A percentile compares a stretch with the other conserved stretches of the same genome.
These are phyloP conservation scores for Equus przewalskii DNA, from an alignment of 2,113 vertebrate species.

Conservation along the genomic window DNA sequence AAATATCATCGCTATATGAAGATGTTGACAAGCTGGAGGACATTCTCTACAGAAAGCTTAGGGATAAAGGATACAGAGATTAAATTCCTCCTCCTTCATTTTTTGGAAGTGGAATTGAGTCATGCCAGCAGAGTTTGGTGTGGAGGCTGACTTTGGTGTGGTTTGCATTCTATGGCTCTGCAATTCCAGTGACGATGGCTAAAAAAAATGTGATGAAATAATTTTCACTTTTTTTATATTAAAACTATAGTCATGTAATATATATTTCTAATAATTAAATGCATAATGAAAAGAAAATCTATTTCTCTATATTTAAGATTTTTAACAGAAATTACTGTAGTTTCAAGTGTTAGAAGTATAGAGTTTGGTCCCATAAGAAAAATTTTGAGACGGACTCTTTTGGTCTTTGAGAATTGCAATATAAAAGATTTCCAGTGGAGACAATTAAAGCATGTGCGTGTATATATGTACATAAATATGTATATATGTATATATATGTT, in stretches of 20 bases:
- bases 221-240: not conserved
- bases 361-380: not conserved
- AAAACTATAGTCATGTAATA: not conserved
- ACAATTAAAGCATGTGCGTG: not conserved
- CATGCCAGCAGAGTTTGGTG: not conserved
- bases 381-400: constrained; percentile 6
- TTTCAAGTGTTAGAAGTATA: not conserved
- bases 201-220: constrained; percentile 22
- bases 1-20: not conserved
- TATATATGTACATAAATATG: not conserved
- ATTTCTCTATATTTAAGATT: not conserved
- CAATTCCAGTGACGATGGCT: not conserved
- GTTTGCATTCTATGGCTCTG: not conserved
- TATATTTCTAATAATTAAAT: constrained; percentile 23
- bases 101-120: not conserved
- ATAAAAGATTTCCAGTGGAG: not conserved
- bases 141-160: not conserved
- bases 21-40: not conserved
- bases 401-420: constrained; percentile 43
- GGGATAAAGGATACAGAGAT: not conserved
- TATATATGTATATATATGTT: too few relatives aligned
- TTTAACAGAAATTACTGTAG: not conserved
- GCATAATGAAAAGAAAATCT: not conserved
- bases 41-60: not conserved
- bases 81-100: not conserved